phyloP scores from a whole-genome alignment of 2,888 invertebrate genomes.

The Cabera pusaria region DNA sequence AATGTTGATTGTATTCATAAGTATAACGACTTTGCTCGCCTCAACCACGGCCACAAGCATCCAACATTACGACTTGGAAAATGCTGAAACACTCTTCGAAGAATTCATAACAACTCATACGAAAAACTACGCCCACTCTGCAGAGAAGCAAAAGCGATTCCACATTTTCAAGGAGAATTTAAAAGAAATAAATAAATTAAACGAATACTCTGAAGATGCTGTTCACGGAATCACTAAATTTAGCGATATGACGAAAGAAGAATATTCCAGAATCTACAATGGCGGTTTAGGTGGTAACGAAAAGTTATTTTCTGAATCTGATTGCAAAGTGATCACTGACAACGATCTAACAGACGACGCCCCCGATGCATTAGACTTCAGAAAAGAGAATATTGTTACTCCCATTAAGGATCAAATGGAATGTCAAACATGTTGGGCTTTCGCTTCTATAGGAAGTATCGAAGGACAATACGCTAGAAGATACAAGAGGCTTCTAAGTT shows the following conservation, averaged over 20 bases:
- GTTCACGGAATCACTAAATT: slow-evolving; percentile 1
- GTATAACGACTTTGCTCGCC: no score
- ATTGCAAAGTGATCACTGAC: background rate
- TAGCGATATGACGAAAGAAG: slow-evolving; percentile 1
- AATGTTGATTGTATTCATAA: no score
- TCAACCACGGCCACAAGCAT: no score
- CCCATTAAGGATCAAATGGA: background rate
- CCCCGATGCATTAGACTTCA: background rate
- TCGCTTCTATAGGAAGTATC: background rate
- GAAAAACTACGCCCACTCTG: background rate
- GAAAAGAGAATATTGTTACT: background rate
- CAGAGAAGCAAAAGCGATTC: slow-evolving; percentile 1
- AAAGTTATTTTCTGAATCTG: no score
- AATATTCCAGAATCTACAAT: no score
- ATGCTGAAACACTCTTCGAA: slow-evolving; percentile 5
- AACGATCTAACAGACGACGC: background rate
- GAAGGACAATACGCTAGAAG: slow-evolving; percentile 1
- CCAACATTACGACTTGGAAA: slow-evolving; percentile 2
- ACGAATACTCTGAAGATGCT: background rate
- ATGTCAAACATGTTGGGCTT: slow-evolving; percentile 1
- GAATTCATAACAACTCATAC: slow-evolving; percentile 1
- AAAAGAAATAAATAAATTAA: slow-evolving; percentile 1
- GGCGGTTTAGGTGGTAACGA: no score
- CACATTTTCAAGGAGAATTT: slow-evolving; percentile 4
- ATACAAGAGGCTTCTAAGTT: background rate